These are phyloP conservation scores for Acleris cristana DNA, from an alignment of 2,888 invertebrate species.

Conservation along the genomic window DNA sequence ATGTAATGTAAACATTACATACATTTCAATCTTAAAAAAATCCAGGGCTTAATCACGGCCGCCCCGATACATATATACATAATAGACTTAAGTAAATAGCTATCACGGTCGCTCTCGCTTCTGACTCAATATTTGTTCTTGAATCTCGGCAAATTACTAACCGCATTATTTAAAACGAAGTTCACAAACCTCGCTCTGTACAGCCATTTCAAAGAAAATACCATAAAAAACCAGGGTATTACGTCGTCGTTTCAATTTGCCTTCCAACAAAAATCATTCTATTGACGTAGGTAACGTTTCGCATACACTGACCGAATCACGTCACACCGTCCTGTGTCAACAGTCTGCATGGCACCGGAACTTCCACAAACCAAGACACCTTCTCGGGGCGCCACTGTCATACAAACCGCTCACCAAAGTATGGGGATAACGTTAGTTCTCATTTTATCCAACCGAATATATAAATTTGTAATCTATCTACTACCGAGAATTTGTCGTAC, in stretches of 20 bases:
- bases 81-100: too few species aligned
- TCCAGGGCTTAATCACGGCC: too few species aligned
- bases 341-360: conserved; percentile 47
- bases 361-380: not conserved
- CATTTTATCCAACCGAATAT: conserved; percentile 6
- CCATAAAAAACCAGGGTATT: not conserved
- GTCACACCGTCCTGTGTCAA: conserved; percentile 20
- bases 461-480: conserved; percentile 14
- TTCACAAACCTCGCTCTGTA: too few species aligned
- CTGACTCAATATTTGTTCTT: too few species aligned
- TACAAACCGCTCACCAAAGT: not conserved
- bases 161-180: too few species aligned
- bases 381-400: not conserved
- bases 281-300: conserved; percentile 26
- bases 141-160: too few species aligned
- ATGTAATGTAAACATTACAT: too few species aligned
- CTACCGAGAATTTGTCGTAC: conserved; percentile 35
- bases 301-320: not conserved
- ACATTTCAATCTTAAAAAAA: too few species aligned
- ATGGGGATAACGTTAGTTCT: conserved; percentile 4
- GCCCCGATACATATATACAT: too few species aligned
- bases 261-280: not conserved
- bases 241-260: not conserved
- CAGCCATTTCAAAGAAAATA: not conserved
- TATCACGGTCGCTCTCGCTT: too few species aligned